Evolutionary conservation across 2,888 invertebrate genomes (phyloP), one percentile per base, ranked within the genome.

Genomic region (Apocheima hispidaria): DNA sequence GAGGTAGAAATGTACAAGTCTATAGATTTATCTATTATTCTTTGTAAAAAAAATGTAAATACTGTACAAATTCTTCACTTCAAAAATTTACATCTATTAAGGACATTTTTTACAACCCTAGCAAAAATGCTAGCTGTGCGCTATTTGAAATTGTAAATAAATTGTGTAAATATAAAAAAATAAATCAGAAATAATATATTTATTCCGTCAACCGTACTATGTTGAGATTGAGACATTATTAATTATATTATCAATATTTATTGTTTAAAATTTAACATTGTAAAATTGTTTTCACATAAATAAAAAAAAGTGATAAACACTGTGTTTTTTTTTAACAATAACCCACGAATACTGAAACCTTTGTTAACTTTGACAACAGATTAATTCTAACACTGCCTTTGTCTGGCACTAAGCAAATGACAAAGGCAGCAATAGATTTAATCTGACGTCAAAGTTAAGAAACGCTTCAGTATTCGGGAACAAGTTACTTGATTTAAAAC

Each of bases 261-360:
- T 90, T 86, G 86, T 89, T 91, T 89, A 80, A 87, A 88, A 84
- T 74, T 74, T 74, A 83, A 85, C 74, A 88, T 86, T 90, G 86
- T 90, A 88, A 89, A 86, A 85, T 86, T 87, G 88, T 92, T 91
- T 92, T 92, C 87, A 88, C 89, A 88, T 88, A 79, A 89, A 83
- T 85, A 84, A 89, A 90, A 89, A 90, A 83, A 79, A 75, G 72
- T 82, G 77, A 65, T 69, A 82, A 81, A 74, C 60, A 62, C 60
- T 63, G 65, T 60, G 46, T 75, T 69, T 44, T 1, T 10, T 44
- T 44, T 28, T 16, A 14, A n/a, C 4, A 7, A 2, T 12, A 10
- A 16, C 4, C 26, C n/a, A n/a, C n/a, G n/a, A n/a, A n/a, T n/a
- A n/a, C n/a, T n/a, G n/a, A n/a, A n/a, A n/a, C n/a, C n/a, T n/a